Evolutionary conservation across 2,113 vertebrate genomes (phyloP).

Genomic region (Amia ocellicauda): DNA sequence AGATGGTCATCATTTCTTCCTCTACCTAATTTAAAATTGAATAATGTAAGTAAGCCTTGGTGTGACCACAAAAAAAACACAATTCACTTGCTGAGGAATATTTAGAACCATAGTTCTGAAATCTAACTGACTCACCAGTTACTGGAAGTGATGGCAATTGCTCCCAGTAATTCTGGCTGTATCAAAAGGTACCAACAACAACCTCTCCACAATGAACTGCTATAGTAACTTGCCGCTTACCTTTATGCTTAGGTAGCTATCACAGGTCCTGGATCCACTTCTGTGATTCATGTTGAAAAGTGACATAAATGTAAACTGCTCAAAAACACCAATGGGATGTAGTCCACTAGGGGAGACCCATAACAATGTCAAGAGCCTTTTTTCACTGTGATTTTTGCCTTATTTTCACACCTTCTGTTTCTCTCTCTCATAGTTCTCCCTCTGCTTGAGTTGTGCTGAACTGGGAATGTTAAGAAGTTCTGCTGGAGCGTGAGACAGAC

Average conservation of each 20-base stretch:
- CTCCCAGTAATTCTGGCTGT: too few relatives aligned
- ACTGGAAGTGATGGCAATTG: too few relatives aligned
- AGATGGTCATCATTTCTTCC: too few relatives aligned
- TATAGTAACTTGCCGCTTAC: constrained; percentile 39
- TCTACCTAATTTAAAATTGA: too few relatives aligned
- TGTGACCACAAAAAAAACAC: too few relatives aligned
- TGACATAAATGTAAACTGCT: constrained; percentile 28
- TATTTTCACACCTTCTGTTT: background rate
- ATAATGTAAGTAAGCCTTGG: too few relatives aligned
- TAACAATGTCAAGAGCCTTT: background rate
- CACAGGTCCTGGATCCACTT: constrained; percentile 61
- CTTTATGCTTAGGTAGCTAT: constrained; percentile 66
- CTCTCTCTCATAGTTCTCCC: constrained; percentile 12
- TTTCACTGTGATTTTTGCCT: constrained; percentile 13
- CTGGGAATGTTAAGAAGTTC: constrained; percentile 51
- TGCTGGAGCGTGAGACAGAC: constrained; percentile 61
- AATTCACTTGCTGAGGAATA: too few relatives aligned
- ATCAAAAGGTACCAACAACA: background rate
- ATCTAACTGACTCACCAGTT: too few relatives aligned
- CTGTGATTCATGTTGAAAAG: constrained; percentile 63
- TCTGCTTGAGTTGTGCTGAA: constrained; percentile 29
- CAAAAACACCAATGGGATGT: constrained; percentile 19
- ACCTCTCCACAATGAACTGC: background rate
- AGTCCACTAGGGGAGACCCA: constrained; percentile 18
- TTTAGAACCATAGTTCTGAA: too few relatives aligned